Conservation (phyloP, 37 sponge, comb jelly and placozoan species). For the Chondrilla cf. caribensis region DNA sequence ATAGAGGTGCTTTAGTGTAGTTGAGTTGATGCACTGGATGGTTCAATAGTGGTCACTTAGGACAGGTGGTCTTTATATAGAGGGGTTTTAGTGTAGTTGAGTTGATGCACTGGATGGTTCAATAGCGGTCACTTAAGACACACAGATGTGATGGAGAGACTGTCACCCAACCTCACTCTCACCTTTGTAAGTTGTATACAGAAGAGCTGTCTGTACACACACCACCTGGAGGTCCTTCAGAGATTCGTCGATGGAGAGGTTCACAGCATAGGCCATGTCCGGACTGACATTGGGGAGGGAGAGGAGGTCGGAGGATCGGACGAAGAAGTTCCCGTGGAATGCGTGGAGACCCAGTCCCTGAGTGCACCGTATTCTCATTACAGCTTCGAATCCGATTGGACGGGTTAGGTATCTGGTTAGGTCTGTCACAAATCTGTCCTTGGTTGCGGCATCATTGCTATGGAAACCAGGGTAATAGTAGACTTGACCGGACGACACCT, state of each 20-base stretch:
- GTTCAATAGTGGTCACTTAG: too few species aligned
- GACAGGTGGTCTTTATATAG: too few species aligned
- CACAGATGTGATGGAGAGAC: too few species aligned
- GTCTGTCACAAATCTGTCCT: slow-evolving; percentile 60
- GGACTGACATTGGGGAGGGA: slow-evolving; percentile 95
- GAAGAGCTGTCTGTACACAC: slow-evolving; percentile 91
- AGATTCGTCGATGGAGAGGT: slow-evolving; percentile 88
- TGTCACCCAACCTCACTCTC: background rate
- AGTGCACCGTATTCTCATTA: slow-evolving; percentile 94
- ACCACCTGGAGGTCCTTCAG: slow-evolving; percentile 77
- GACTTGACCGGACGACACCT: slow-evolving; percentile 92
- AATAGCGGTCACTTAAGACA: too few species aligned
- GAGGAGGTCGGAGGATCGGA: slow-evolving; percentile 94
- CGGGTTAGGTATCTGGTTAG: slow-evolving; percentile 82
- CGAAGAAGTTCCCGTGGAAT: slow-evolving; percentile 97
- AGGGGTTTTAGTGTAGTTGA: too few species aligned
- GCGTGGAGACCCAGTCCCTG: slow-evolving; percentile 90
- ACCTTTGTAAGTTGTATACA: slow-evolving; percentile 87
- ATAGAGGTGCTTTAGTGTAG: too few species aligned
- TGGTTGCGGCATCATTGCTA: slow-evolving; percentile 27
- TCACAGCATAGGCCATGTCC: slow-evolving; percentile 84
- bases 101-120: too few species aligned
- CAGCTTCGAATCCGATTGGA: slow-evolving; percentile 95
- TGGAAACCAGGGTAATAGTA: slow-evolving; percentile 87
- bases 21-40: too few species aligned